Evolutionary conservation across 1,140 invertebrate species (phyloP), one percentile per base, ranked within the genome.

Genomic region (Temnothorax curvispinosus): DNA sequence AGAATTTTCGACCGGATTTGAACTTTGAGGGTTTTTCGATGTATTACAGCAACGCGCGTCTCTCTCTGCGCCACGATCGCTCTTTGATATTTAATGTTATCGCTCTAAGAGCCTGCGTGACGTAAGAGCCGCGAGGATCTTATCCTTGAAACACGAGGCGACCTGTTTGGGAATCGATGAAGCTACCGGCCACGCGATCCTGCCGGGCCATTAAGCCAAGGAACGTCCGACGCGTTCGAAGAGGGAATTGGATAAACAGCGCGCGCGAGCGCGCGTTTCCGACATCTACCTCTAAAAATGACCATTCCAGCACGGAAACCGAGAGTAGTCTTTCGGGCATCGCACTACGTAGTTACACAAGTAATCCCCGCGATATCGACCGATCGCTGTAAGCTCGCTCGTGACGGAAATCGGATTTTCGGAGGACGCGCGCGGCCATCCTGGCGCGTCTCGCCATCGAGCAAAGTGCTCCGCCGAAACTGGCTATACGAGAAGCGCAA

Each of bases 331-430:
- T 52, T 82, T 56, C 41, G 18, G 4, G 15, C 18, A 65, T 74
- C 21, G 80, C 41, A 38, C 44, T 84, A 41, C 41, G 27, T 54
- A 50, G 80, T 84, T 75, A 75, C 54, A 75, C 80, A 56, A 84
- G 69, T 74, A 84, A 84, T 84, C 80, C 41, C 41, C 13, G 32
- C 41, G 54, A 74, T 84, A 84, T 84, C 80, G 69, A 74, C 32
- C 38, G 27, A 74, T 74, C 41, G 80, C 69, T 54, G 60, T 82
- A 82, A 82, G 80, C 52, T 74, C 52, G 64, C 62, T 69, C 78
- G 78, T 71, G 69, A 75, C 56, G 67, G 75, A 86, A 84, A 80
- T 75, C 78, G 54, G 72, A 87, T 81, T 86, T 80, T 82, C 88
- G 75, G 84, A 76, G 87, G 78, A 84, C 69, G 78, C 65, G 52